These are phyloP conservation scores for Gasterosteus nipponicus DNA, from an alignment of 2,113 vertebrate genomes.

Conservation along the genomic window DNA sequence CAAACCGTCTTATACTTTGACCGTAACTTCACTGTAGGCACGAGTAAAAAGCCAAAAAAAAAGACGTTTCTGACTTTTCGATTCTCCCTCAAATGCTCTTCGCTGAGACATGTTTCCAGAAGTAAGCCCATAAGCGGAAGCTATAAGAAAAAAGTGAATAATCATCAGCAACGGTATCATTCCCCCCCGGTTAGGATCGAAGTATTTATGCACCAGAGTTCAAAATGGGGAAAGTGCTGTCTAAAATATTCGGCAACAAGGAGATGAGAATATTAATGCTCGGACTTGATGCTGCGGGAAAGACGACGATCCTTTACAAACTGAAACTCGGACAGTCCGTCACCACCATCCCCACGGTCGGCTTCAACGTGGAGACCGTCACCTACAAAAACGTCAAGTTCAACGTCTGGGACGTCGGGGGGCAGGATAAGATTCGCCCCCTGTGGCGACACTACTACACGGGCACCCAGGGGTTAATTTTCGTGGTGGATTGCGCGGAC, in stretches of 20 bases:
- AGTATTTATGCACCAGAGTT: slow-evolving; percentile 81
- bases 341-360: slow-evolving; percentile 98
- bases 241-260: slow-evolving; percentile 99
- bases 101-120: slow-evolving; percentile 52
- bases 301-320: slow-evolving; percentile 99
- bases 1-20: slow-evolving; percentile 53
- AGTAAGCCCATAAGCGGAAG: slow-evolving; percentile 38
- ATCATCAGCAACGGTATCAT: slow-evolving; percentile 13
- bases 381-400: slow-evolving; percentile 99
- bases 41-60: slow-evolving; percentile 1
- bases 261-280: slow-evolving; percentile 99
- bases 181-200: slow-evolving; percentile 56
- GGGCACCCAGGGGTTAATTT: slow-evolving; percentile 98
- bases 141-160: slow-evolving; percentile 4
- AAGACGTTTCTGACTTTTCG: slow-evolving; percentile 44
- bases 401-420: slow-evolving; percentile 99
- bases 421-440: slow-evolving; percentile 98
- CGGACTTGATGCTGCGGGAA: slow-evolving; percentile 96
- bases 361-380: slow-evolving; percentile 99
- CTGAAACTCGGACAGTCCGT: slow-evolving; percentile 99
- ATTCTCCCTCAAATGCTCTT: not conserved
- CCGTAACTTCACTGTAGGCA: slow-evolving; percentile 39
- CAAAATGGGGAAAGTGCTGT: slow-evolving; percentile 98
- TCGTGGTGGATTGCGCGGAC: slow-evolving; percentile 99
- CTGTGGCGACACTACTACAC: slow-evolving; percentile 99